phyloP scores from a whole-genome alignment of 2,888 invertebrate genomes.

The Aspidiotus destructor region DNA sequence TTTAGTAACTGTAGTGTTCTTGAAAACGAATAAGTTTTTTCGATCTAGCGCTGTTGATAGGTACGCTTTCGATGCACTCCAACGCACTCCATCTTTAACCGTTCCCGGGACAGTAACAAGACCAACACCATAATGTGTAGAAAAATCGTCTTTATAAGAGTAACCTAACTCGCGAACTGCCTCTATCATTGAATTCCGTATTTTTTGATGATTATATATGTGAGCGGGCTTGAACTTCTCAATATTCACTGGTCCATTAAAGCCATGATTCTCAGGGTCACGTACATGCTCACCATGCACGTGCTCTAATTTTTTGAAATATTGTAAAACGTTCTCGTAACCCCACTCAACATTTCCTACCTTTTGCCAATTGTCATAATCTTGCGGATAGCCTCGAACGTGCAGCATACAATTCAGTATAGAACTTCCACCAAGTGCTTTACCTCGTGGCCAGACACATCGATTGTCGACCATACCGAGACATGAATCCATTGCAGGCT shows the following conservation, averaged over 20 bases:
- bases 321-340: constrained; percentile 63
- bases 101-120: constrained; percentile 77
- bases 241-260: neutral
- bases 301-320: constrained; percentile 76
- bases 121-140: constrained; percentile 75
- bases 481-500: constrained; percentile 47
- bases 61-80: constrained; percentile 81
- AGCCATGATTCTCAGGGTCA: constrained; percentile 4
- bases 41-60: constrained; percentile 67
- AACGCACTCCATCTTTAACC: constrained; percentile 45
- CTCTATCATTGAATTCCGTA: constrained; percentile 42
- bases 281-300: neutral
- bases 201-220: neutral
- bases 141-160: constrained; percentile 66
- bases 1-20: constrained; percentile 60
- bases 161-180: constrained; percentile 76
- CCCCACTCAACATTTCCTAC: constrained; percentile 84
- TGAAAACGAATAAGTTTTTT: constrained; percentile 70
- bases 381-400: constrained; percentile 73
- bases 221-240: neutral
- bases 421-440: constrained; percentile 80
- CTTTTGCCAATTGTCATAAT: constrained; percentile 82
- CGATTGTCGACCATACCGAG: constrained; percentile 76
- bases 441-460: constrained; percentile 86
- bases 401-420: constrained; percentile 89